Evolutionary conservation across 2,113 vertebrate genomes (phyloP).

Genomic region (Cichladusa arquata): DNA sequence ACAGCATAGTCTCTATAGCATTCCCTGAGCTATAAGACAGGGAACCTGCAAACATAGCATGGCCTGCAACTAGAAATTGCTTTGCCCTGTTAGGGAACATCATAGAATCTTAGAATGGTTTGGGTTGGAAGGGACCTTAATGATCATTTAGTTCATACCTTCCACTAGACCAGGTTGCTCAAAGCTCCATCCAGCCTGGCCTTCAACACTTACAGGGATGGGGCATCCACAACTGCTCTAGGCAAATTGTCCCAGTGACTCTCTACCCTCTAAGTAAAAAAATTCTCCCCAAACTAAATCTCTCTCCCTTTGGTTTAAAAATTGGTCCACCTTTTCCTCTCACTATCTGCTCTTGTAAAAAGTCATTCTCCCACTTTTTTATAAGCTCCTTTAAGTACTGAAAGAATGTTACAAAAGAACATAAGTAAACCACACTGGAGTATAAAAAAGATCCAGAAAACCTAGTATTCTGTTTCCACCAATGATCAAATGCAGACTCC

Average conservation of each 20-base stretch:
- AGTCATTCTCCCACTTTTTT: neutral
- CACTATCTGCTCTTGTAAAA: neutral
- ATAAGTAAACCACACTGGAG: neutral
- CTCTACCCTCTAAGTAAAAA: neutral
- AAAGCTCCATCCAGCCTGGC: neutral
- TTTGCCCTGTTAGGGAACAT: neutral
- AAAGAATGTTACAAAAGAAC: neutral
- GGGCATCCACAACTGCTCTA: neutral
- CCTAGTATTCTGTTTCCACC: neutral
- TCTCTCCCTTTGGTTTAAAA: neutral
- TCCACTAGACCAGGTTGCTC: neutral
- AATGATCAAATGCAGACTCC: neutral
- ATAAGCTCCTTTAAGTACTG: neutral
- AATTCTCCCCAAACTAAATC: neutral
- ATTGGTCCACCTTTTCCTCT: neutral
- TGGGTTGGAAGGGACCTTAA: neutral
- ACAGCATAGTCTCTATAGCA: neutral
- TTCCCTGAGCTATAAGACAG: neutral
- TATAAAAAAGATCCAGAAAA: neutral
- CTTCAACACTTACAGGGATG: neutral
- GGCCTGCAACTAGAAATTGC: neutral
- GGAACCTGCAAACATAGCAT: neutral
- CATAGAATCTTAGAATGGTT: neutral
- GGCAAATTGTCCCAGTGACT: neutral
- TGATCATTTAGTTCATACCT: neutral